Percentiles rank a stretch among this genome's conserved stretches.
Evolutionary conservation across 2,888 invertebrate genomes (phyloP).

Genomic region (Melitaea athalia): DNA sequence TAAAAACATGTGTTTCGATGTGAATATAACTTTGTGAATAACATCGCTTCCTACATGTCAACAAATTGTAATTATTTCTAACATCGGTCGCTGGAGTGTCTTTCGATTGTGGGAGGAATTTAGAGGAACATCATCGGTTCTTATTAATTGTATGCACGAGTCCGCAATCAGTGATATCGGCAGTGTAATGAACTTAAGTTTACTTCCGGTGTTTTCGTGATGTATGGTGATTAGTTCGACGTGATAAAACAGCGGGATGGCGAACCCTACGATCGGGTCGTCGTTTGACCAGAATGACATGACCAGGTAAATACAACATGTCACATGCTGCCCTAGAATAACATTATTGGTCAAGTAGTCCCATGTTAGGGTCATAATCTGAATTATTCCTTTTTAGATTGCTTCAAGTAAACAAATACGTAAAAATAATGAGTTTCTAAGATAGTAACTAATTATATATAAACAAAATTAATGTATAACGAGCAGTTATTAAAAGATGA

Average conservation of each 20-base stretch:
- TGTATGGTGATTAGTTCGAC: conserved; percentile 50
- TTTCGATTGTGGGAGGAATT: conserved; percentile 43
- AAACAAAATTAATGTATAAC: too few relatives aligned
- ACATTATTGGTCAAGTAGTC: neutral
- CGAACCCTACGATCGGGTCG: conserved; percentile 83
- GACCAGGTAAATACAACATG: conserved; percentile 73
- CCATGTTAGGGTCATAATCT: neutral
- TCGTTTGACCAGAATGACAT: conserved; percentile 87
- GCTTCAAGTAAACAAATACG: neutral
- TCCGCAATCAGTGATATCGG: conserved; percentile 53
- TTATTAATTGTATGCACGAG: conserved; percentile 42
- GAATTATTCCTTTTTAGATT: neutral
- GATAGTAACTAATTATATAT: too few relatives aligned
- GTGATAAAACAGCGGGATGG: conserved; percentile 62
- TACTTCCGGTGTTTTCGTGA: conserved; percentile 62
- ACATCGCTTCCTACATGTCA: conserved; percentile 64
- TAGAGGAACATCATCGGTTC: conserved; percentile 42
- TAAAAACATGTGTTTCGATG: conserved; percentile 80
- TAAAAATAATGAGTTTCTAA: too few relatives aligned
- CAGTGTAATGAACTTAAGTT: conserved; percentile 49
- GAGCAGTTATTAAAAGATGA: too few relatives aligned
- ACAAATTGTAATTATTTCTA: conserved; percentile 67
- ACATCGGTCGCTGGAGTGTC: conserved; percentile 50
- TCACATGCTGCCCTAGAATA: conserved; percentile 11
- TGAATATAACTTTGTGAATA: conserved; percentile 69